Base-by-base conservation (phyloP, 2,113 vertebrate species). In the Periophthalmodon schlosseri region DNA sequence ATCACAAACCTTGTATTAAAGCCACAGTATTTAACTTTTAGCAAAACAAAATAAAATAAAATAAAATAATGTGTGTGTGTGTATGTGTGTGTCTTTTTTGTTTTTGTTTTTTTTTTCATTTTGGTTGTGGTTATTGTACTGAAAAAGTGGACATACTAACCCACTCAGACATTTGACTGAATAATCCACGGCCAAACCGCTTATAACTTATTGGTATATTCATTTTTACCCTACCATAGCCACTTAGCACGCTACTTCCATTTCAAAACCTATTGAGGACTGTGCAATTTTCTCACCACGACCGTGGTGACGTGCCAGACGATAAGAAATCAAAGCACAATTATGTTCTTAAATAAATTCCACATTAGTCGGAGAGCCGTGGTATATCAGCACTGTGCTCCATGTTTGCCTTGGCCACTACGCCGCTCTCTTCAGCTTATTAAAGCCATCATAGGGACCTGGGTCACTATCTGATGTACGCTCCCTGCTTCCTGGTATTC, bases 281-380 rank as follows among this genome's bases (percentile, higher is more conserved):
- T 78, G 67, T 83, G 72, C 83, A n/a, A 78, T 87, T 90, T 95
- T 93, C 91, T 89, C 74, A 54, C 81, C 34, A 12, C 84, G 75
- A 44, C 77, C 86, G 88, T 72, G 78, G 82, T 73, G 80, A 88
- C 81, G 85, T 89, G 82, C 65, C 88, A 87, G 78, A 84, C 0
- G 94, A 93, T 94, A 95, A 94, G 92, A 90, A 92, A 89, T 90
- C 91, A 93, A 94, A 93, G 85, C 2, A 74, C 83, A 90, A 94
- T 93, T 94, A 87, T 89, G 85, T 87, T 91, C 89, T 86, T 90
- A 85, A 87, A 89, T 80, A 86, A 86, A 61, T 75, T 78, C 73
- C 69, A 80, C 77, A 82, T 78, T 76, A 74, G 76, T 49, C 84
- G 23, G 28, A 49, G 65, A 74, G 56, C n/a, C 46, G 84, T 87